Conservation (phyloP, 2,888 invertebrate genomes). For the Diaprepes abbreviatus region DNA sequence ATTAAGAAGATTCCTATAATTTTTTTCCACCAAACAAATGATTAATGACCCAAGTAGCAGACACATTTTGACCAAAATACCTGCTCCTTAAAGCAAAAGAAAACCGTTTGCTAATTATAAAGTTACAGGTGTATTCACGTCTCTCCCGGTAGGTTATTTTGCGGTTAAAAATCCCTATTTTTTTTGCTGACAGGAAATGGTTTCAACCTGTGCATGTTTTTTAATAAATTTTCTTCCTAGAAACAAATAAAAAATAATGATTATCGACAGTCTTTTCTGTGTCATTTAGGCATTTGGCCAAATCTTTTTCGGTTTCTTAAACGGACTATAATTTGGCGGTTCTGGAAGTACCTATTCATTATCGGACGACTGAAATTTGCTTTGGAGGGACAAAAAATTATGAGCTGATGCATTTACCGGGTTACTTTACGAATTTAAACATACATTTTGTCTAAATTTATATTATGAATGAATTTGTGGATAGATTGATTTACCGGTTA, state of each 20-base stretch:
- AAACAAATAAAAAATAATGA: conserved; percentile 35
- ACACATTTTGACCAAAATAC: too few relatives aligned
- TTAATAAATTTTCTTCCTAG: conserved; percentile 38
- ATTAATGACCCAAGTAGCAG: too few relatives aligned
- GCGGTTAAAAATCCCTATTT: conserved; percentile 31
- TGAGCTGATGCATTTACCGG: neutral
- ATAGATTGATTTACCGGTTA: too few relatives aligned
- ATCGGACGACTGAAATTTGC: conserved; percentile 8
- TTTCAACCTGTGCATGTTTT: conserved; percentile 36
- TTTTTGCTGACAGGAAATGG: conserved; percentile 40
- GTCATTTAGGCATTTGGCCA: conserved; percentile 45
- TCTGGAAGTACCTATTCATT: conserved; percentile 39
- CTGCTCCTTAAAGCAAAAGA: neutral
- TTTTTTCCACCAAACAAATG: too few relatives aligned
- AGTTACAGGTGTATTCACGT: conserved; percentile 31
- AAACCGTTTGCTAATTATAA: conserved; percentile 37
- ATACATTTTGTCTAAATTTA: too few relatives aligned
- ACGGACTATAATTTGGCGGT: conserved; percentile 35
- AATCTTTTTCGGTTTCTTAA: conserved; percentile 37
- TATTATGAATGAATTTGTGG: too few relatives aligned
- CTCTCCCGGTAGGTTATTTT: conserved; percentile 33
- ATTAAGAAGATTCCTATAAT: too few relatives aligned
- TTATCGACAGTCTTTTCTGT: conserved; percentile 30
- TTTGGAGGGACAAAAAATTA: neutral
- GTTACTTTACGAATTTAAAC: too few relatives aligned